Conservation (phyloP, 2,888 invertebrate species). For the Perdita meconis region DNA sequence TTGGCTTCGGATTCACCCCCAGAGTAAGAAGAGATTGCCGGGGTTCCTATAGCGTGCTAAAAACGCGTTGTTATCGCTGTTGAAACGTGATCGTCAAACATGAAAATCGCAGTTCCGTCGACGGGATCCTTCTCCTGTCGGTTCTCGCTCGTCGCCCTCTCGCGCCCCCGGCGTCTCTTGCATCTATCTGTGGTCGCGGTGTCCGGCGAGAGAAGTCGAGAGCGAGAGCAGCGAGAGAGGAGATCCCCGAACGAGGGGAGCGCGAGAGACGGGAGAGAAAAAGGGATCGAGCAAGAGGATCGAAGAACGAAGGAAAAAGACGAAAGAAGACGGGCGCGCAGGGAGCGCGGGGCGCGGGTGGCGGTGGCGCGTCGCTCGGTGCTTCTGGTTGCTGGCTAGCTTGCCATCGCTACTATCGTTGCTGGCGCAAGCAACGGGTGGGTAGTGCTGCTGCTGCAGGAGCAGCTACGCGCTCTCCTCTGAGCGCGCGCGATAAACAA, state of each 20-base stretch:
- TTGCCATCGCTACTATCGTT: conserved; percentile 46
- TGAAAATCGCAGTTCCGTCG: conserved; percentile 55
- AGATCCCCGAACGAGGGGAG: too few species aligned
- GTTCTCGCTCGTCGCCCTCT: conserved; percentile 6
- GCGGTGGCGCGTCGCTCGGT: conserved; percentile 10
- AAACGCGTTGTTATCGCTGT: background rate
- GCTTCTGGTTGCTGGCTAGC: conserved; percentile 40
- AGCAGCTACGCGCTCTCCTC: conserved; percentile 73
- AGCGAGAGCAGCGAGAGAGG: conserved; percentile 46
- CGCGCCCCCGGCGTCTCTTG: conserved; percentile 23
- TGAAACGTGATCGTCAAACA: conserved; percentile 62
- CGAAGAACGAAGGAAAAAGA: conserved; percentile 4
- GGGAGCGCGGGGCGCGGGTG: background rate
- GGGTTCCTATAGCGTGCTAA: too few species aligned
- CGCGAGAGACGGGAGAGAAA: background rate
- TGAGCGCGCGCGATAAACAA: conserved; percentile 80
- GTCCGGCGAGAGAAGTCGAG: conserved; percentile 54
- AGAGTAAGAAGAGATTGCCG: too few species aligned
- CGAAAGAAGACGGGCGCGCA: background rate
- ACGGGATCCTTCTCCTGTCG: conserved; percentile 4
- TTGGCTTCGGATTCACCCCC: background rate
- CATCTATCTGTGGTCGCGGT: conserved; percentile 53
- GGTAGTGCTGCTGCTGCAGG: conserved; percentile 61
- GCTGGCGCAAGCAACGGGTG: conserved; percentile 36
- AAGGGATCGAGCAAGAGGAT: conserved; percentile 6